Evolutionary conservation across 2,113 vertebrate species (phyloP), one percentile per base, ranked within the genome.

Genomic region (Microcebus ravelobensis): DNA sequence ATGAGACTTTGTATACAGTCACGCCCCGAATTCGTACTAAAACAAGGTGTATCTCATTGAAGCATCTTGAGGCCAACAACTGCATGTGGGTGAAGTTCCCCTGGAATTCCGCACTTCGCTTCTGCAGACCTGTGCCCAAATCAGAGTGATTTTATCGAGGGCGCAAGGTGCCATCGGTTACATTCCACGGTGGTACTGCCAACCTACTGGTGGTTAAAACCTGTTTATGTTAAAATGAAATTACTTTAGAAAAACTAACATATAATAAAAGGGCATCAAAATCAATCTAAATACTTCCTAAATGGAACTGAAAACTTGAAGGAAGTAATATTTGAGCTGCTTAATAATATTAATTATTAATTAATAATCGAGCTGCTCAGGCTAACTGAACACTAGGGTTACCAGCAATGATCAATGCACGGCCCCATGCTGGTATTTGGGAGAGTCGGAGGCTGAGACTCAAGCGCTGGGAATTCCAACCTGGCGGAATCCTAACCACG

Each of bases 141-240:
- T 31, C 52, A 67, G 39, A 25, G 34, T 0, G 29, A 31, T 39
- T 34, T 77, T 17, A 23, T 36, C 55, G 21, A 82, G 77, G 86
- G 76, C 0, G 1, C 17, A 20, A 27, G 21, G 21, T 8, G 27
- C 81, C 21, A 27, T 13, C 11, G 27, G 77, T 14, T 57, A 55
- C 21, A 34, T 34, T 34, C 83, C 21, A 12, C 8, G 14, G 68
- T 0, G 31, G 29, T 1, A 79, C 12, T 9, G 12, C 9, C 36
- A 36, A 90, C 50, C 50, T 63, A 59, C 3, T 7, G 18, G 36
- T 42, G 27, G 48, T 85, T 57, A 21, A 57, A 57, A 57, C 20
- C 55, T 57, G 21, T 84, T 84, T 9, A 71, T 52, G 52, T 91
- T 73, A 88, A 91, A 84, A 80, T 10, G 84, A 87, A 95, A 82